These are phyloP conservation scores for Drosophila multiciliata DNA, from an alignment of 2,888 invertebrate species.

Conservation along the genomic window DNA sequence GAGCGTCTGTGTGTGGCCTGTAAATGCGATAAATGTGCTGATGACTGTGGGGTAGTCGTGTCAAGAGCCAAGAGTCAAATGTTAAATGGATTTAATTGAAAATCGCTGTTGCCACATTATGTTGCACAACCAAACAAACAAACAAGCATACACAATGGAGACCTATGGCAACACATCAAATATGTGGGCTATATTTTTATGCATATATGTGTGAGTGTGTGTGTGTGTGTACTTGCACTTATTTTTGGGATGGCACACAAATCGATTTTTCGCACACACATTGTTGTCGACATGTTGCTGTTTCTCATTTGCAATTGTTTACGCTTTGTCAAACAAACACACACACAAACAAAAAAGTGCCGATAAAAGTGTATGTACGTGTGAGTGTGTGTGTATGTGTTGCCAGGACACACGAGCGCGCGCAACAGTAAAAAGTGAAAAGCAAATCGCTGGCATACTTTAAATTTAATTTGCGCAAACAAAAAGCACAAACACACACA, in stretches of 20 bases:
- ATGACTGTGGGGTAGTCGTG: slow-evolving; percentile 39
- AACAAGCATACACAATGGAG: slow-evolving; percentile 14
- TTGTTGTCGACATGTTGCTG: slow-evolving; percentile 43
- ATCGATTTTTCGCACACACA: slow-evolving; percentile 78
- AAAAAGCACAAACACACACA: slow-evolving; percentile 43
- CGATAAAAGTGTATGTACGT: slow-evolving; percentile 12
- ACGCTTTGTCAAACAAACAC: slow-evolving; percentile 72
- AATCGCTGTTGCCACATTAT: slow-evolving; percentile 66
- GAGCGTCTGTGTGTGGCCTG: slow-evolving; percentile 12
- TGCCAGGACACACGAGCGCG: slow-evolving; percentile 59
- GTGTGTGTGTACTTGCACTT: slow-evolving; percentile 45
- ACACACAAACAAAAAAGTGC: slow-evolving; percentile 30
- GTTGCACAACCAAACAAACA: slow-evolving; percentile 64
- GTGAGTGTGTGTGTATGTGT: slow-evolving; percentile 33
- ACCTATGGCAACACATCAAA: slow-evolving; percentile 49
- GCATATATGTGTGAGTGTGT: slow-evolving; percentile 6
- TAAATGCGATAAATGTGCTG: slow-evolving; percentile 39
- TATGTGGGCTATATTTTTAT: slow-evolving; percentile 41
- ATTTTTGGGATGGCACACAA: slow-evolving; percentile 76
- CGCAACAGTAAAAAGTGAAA: slow-evolving; percentile 75
- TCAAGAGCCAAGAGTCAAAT: slow-evolving; percentile 67
- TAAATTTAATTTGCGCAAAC: slow-evolving; percentile 78
- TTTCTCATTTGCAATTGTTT: slow-evolving; percentile 76
- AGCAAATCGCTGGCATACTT: slow-evolving; percentile 77
- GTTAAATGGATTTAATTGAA: slow-evolving; percentile 71